Conservation (phyloP, 2,797 vertebrate genomes). For the Nasua narica region DNA sequence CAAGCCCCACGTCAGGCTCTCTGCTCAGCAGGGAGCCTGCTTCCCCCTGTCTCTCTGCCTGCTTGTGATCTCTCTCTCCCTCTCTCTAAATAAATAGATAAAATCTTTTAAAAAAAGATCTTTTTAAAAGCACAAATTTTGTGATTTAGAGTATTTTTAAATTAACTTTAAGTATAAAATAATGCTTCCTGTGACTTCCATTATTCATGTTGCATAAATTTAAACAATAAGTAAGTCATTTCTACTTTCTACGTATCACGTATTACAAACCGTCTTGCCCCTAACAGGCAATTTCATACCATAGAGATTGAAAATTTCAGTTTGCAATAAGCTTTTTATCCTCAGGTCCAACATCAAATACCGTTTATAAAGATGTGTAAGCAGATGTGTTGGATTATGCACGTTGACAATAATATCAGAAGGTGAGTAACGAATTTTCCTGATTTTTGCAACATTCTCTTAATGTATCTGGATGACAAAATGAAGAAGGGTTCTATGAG, state of each 20-base stretch:
- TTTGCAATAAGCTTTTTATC: background rate
- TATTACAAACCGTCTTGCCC: background rate
- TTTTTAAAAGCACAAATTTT: background rate
- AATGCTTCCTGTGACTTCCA: constrained; percentile 12
- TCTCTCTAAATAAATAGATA: no score
- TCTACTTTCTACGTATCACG: background rate
- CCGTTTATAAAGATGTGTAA: background rate
- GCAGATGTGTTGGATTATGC: background rate
- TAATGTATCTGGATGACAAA: background rate
- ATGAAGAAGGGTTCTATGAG: background rate
- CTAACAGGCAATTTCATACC: background rate
- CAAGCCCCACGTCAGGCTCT: no score
- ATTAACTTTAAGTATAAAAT: constrained; percentile 6
- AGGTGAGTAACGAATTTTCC: background rate
- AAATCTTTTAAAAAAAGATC: background rate
- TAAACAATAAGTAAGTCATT: background rate
- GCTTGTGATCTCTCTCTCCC: no score
- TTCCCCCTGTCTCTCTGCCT: no score
- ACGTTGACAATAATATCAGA: background rate
- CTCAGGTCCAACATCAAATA: background rate
- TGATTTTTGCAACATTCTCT: background rate
- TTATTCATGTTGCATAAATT: background rate
- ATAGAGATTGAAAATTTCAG: constrained; percentile 2
- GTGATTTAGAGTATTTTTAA: background rate
- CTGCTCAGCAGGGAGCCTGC: no score